Base-by-base conservation (phyloP, 2,888 invertebrate species). In the Gonocerus acuteangulatus region DNA sequence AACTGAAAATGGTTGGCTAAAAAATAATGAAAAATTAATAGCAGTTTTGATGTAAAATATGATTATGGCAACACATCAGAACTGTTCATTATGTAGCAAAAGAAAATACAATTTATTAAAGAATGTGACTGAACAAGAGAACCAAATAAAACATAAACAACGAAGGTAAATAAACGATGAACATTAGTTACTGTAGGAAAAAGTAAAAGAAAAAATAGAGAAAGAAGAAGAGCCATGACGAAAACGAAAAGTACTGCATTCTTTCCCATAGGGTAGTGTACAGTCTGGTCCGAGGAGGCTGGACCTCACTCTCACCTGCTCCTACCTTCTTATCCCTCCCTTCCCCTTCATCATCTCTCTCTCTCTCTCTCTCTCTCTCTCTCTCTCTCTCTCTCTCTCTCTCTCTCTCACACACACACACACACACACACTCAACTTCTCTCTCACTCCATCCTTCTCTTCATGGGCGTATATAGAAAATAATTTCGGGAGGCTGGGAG, bases 221-320 rank as follows among this genome's bases (percentile, higher is more conserved):
- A 22, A 48, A 32, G 58, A 48, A 39, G 47, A 47, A 42, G 47
- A 45, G 18, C 36, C 32, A 27, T 45, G 45, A 27, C 47, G 45
- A 48, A 45, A 32, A 58, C 58, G 47, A 58, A 58, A 58, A 47
- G 58, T 39, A 54, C 54, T 54, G 54, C 54, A 54, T 54, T 54
- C 54, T 54, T 54, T 54, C 54, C 54, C 54, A 54, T 54, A 54
- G 54, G 54, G 54, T 39, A 54, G 42, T 54, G 54, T 54, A 54
- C 54, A 54, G 54, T 54, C 54, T n/a, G 36, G 39, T 54, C 39
- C n/a, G 36, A 42, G 18, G 39, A 54, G 19, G 22, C 7, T 54
- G 54, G 54, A 13, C 54, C 15, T 15, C 39, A n/a, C 39, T n/a
- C 13, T 39, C 15, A 39, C 39, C 39, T 39, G 15, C 39, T n/a